These are phyloP conservation scores for Lipophrys pholis DNA, from an alignment of 2,113 vertebrate genomes.

Conservation along the genomic window DNA sequence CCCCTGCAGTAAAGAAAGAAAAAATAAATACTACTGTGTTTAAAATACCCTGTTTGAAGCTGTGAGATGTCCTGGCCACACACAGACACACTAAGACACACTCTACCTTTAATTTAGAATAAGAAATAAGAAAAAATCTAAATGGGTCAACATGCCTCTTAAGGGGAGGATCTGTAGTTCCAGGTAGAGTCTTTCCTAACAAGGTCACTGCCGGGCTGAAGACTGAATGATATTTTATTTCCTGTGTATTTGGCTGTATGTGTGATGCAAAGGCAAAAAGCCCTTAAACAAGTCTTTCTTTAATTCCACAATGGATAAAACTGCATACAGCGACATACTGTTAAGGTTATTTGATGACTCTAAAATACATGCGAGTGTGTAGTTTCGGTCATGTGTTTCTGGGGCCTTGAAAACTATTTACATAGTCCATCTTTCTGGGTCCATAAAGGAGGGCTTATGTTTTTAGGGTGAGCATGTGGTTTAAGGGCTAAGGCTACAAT, in stretches of 20 bases:
- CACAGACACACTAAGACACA: slow-evolving; percentile 8
- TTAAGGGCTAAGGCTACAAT: too few relatives aligned
- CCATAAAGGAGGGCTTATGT: too few relatives aligned
- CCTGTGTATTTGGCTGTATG: slow-evolving; percentile 15
- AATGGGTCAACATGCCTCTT: slow-evolving; percentile 56
- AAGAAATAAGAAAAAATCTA: slow-evolving; percentile 29
- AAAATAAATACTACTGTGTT: slow-evolving; percentile 42
- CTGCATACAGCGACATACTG: too few relatives aligned
- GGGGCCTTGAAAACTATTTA: too few relatives aligned
- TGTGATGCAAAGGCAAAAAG: not conserved
- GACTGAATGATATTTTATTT: slow-evolving; percentile 19
- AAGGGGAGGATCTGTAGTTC: slow-evolving; percentile 26
- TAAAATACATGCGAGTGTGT: too few relatives aligned
- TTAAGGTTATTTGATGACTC: too few relatives aligned
- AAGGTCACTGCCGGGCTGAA: slow-evolving; percentile 50
- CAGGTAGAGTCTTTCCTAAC: slow-evolving; percentile 40
- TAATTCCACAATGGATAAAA: too few relatives aligned
- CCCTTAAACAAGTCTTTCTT: not conserved
- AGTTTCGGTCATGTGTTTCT: too few relatives aligned
- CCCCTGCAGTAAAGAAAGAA: slow-evolving; percentile 64
- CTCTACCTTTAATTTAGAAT: slow-evolving; percentile 3
- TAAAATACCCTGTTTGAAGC: slow-evolving; percentile 44
- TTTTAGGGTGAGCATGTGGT: too few relatives aligned
- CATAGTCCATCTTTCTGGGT: too few relatives aligned
- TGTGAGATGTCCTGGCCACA: slow-evolving; percentile 7